A percentile compares a stretch with the other conserved stretches of the same genome.
phyloP scores from a whole-genome alignment of 1,140 invertebrate genomes.

The Lutraria rhynchaena region DNA sequence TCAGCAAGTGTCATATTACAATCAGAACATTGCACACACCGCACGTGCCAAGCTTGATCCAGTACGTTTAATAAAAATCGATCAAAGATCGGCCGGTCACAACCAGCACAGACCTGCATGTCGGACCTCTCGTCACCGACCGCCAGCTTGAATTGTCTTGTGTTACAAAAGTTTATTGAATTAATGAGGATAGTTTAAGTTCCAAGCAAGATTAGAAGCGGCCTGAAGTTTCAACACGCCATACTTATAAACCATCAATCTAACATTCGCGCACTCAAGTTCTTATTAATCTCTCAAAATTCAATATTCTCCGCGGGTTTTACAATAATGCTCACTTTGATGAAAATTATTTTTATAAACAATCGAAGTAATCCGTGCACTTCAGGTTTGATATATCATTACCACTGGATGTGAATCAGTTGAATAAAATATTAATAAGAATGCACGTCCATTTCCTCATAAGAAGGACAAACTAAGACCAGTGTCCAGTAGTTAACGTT shows the following conservation, averaged over 20 bases:
- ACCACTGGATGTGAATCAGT: too few relatives aligned
- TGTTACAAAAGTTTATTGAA: not conserved
- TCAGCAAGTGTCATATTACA: slow-evolving; percentile 95
- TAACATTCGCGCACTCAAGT: too few relatives aligned
- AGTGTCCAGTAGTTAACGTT: slow-evolving; percentile 2
- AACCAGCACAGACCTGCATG: slow-evolving; percentile 91
- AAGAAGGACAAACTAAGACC: not conserved
- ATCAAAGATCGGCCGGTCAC: slow-evolving; percentile 98
- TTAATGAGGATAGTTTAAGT: not conserved
- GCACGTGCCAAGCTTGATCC: slow-evolving; percentile 97
- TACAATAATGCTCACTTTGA: too few relatives aligned
- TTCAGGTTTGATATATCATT: too few relatives aligned
- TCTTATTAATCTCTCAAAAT: too few relatives aligned
- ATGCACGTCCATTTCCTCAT: too few relatives aligned
- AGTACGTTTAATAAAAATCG: slow-evolving; percentile 98
- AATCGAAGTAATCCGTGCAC: too few relatives aligned
- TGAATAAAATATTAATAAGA: too few relatives aligned
- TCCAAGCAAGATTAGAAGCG: not conserved
- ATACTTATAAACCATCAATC: not conserved
- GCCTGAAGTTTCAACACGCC: not conserved
- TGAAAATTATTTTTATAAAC: too few relatives aligned
- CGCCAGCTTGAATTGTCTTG: slow-evolving; percentile 29
- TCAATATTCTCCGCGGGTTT: too few relatives aligned
- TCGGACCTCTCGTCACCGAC: slow-evolving; percentile 29
- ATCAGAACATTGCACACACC: slow-evolving; percentile 97